These are phyloP conservation scores for Diprion similis DNA, from an alignment of 1,140 invertebrate species.

Conservation along the genomic window DNA sequence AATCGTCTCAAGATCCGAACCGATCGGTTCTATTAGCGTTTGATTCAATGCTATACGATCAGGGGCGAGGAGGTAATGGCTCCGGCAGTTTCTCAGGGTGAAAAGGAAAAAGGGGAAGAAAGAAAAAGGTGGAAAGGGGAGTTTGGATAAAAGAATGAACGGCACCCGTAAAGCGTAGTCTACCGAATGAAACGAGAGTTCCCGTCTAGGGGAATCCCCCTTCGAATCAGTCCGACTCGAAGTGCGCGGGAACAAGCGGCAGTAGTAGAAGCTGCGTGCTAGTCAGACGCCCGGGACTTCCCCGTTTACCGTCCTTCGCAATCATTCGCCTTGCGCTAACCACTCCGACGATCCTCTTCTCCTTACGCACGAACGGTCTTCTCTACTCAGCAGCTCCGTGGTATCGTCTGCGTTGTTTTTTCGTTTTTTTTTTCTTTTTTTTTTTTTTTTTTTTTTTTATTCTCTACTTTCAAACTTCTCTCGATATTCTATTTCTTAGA, in stretches of 20 bases:
- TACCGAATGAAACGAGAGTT: constrained; percentile 1
- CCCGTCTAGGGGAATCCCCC: background rate
- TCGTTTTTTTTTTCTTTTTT: too few relatives aligned
- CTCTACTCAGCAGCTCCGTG: too few relatives aligned
- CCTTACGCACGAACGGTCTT: background rate
- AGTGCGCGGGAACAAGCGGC: background rate
- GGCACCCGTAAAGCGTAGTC: background rate
- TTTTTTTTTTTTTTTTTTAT: too few relatives aligned
- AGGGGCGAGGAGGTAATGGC: background rate
- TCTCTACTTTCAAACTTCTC: too few relatives aligned
- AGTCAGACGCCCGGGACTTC: background rate
- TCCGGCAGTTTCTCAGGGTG: background rate
- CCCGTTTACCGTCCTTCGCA: background rate
- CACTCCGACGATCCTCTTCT: background rate
- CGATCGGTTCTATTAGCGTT: background rate
- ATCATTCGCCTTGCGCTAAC: background rate
- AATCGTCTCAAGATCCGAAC: background rate
- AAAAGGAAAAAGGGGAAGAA: background rate
- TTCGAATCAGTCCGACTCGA: background rate
- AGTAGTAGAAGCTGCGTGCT: background rate
- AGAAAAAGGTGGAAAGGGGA: background rate
- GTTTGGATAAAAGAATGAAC: background rate
- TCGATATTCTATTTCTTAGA: too few relatives aligned
- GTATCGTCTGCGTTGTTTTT: too few relatives aligned
- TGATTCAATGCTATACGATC: background rate